Conservation (phyloP, 2,113 vertebrate species). For the Brachirus orientalis region DNA sequence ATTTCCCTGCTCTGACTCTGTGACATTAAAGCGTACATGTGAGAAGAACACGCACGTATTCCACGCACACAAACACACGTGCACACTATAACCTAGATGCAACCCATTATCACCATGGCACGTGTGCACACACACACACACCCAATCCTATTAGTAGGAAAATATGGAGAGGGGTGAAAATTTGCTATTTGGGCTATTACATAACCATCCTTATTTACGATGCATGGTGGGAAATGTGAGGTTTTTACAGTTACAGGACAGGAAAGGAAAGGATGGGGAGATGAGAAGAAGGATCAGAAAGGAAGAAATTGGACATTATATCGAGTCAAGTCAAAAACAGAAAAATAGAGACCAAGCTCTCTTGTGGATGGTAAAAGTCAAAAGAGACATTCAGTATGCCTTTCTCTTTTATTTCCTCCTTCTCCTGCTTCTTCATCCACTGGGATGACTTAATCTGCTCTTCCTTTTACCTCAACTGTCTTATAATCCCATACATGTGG, state of each 20-base stretch:
- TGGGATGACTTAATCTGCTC: constrained; percentile 43
- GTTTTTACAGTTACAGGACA: constrained; percentile 3
- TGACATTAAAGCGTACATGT: constrained; percentile 49
- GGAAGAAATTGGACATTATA: constrained; percentile 2
- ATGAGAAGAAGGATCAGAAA: constrained; percentile 10
- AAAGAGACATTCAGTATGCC: constrained; percentile 23
- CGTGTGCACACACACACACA: constrained; percentile 16
- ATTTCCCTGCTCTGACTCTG: constrained; percentile 39
- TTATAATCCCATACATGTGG: constrained; percentile 32
- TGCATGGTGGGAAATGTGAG: constrained; percentile 40
- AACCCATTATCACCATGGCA: constrained; percentile 45
- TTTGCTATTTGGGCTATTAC: constrained; percentile 62
- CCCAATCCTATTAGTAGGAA: constrained; percentile 45
- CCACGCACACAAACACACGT: not conserved
- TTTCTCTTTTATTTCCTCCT: constrained; percentile 29
- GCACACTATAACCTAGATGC: constrained; percentile 53
- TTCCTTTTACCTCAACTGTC: constrained; percentile 14
- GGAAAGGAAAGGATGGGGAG: not conserved
- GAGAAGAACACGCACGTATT: constrained; percentile 12
- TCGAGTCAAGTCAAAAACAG: constrained; percentile 11
- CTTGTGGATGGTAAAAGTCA: constrained; percentile 52
- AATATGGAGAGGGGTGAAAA: constrained; percentile 41
- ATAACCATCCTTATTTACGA: constrained; percentile 61
- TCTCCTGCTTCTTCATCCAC: constrained; percentile 34
- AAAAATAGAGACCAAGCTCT: constrained; percentile 20